phyloP scores from a whole-genome alignment of 2,797 vertebrate species.

The Kryptolebias ocellatus region DNA sequence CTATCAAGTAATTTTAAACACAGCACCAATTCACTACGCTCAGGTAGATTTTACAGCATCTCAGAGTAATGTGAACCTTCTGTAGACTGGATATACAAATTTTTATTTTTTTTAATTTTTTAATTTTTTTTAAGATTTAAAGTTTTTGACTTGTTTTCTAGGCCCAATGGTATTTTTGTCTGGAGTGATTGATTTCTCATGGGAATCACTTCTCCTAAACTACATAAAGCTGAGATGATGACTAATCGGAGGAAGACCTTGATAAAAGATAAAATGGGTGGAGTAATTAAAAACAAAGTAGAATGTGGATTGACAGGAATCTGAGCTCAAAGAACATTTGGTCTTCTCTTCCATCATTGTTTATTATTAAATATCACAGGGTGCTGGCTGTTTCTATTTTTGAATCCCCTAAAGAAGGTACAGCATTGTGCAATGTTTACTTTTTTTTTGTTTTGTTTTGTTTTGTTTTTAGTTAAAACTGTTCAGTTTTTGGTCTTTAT shows the following conservation, averaged over 20 bases:
- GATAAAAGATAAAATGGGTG: not conserved
- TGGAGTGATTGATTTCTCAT: not conserved
- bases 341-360: not conserved
- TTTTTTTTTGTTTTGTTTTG: not conserved
- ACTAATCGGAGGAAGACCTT: not conserved
- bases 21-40: not conserved
- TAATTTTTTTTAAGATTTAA: not conserved
- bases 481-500: constrained; percentile 13
- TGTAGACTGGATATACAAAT: not conserved
- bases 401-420: not conserved
- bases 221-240: constrained; percentile 1
- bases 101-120: not conserved
- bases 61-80: not conserved
- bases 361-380: constrained; percentile 2
- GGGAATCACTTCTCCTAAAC: constrained; percentile 3
- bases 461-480: not conserved
- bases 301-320: constrained; percentile 2
- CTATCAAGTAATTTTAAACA: not conserved
- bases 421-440: not conserved
- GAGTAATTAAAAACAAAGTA: not conserved
- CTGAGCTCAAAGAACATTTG: not conserved
- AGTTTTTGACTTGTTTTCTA: not conserved
- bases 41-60: not conserved
- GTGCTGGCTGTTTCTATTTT: not conserved
- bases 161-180: not conserved